These are phyloP conservation scores for Philaethria dido DNA, from an alignment of 2,888 invertebrate species.

Conservation along the genomic window DNA sequence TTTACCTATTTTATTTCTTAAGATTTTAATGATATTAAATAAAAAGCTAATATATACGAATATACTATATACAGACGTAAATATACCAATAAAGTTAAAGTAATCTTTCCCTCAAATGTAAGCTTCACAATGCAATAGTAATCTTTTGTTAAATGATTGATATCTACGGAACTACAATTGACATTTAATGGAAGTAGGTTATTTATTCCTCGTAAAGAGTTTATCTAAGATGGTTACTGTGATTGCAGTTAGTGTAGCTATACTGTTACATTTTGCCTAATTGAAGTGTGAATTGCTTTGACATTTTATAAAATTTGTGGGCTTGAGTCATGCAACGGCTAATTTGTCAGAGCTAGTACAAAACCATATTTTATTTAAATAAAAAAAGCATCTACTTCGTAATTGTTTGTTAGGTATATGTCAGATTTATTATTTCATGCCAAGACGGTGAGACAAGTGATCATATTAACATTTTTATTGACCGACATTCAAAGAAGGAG, in stretches of 20 bases:
- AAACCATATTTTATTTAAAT: background rate
- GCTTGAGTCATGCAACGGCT: constrained; percentile 19
- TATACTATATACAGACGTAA: too few relatives aligned
- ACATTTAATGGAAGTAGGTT: constrained; percentile 13
- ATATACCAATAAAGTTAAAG: background rate
- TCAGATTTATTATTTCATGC: too few relatives aligned
- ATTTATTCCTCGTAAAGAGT: constrained; percentile 16
- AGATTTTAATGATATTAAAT: too few relatives aligned
- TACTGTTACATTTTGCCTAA: constrained; percentile 30
- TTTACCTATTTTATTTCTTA: too few relatives aligned
- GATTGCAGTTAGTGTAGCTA: constrained; percentile 18
- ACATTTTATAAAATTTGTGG: constrained; percentile 29
- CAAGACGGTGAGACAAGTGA: too few relatives aligned
- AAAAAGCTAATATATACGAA: too few relatives aligned
- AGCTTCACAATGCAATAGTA: background rate
- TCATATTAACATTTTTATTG: too few relatives aligned
- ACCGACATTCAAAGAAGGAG: too few relatives aligned
- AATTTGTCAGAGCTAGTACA: background rate
- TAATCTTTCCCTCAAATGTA: background rate
- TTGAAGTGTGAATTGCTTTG: constrained; percentile 33
- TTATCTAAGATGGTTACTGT: constrained; percentile 19
- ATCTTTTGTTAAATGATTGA: constrained; percentile 16
- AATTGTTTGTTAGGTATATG: too few relatives aligned
- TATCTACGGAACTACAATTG: constrained; percentile 17
- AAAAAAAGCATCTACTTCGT: background rate